These are phyloP conservation scores for Anneissia japonica DNA, from an alignment of 35 echinoderm and acorn worm genomes.

Conservation along the genomic window DNA sequence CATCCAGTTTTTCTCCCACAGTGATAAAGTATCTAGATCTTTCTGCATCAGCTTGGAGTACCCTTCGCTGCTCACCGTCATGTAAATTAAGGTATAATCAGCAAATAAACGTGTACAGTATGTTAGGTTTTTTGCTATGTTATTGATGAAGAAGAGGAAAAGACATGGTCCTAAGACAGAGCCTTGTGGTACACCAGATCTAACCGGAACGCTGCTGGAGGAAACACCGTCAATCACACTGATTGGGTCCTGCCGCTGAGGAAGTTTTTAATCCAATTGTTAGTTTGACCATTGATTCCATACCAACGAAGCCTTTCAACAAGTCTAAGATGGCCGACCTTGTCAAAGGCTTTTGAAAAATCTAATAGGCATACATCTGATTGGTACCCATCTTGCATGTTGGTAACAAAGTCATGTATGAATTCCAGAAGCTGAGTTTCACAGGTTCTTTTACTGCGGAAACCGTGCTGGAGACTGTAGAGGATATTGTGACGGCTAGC, in stretches of 20 bases:
- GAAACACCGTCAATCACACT: neutral
- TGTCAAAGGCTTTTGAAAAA: slow-evolving; percentile 30
- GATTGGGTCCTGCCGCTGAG: neutral
- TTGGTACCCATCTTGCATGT: neutral
- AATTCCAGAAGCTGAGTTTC: neutral
- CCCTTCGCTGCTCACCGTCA: neutral
- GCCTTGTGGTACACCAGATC: slow-evolving; percentile 6
- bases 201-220: neutral
- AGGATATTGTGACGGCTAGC: too few species aligned
- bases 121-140: neutral
- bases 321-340: slow-evolving; percentile 8
- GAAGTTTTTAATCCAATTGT: slow-evolving; percentile 15
- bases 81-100: too few species aligned
- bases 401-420: neutral
- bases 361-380: neutral
- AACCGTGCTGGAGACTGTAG: too few species aligned
- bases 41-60: neutral
- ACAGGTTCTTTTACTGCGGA: too few species aligned
- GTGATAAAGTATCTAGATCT: too few species aligned
- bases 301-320: slow-evolving; percentile 20
- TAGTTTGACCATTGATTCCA: slow-evolving; percentile 9
- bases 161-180: slow-evolving; percentile 4
- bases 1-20: too few species aligned
- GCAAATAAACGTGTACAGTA: slow-evolving; percentile 7
- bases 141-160: slow-evolving; percentile 21